phyloP scores from a whole-genome alignment of 2,113 vertebrate genomes.

The Pelodiscus sinensis region DNA sequence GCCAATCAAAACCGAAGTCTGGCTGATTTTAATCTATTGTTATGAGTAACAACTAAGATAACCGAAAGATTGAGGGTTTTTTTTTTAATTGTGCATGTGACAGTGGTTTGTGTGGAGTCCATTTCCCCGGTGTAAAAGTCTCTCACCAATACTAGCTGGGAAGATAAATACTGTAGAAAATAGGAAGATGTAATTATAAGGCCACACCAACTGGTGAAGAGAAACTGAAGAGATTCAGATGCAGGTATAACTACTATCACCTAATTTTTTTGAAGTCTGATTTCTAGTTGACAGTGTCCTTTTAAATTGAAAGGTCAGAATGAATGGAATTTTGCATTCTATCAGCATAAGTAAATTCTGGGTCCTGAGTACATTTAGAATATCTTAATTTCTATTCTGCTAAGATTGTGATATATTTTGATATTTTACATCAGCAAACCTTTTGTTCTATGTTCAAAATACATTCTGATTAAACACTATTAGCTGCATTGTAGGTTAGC shows the following conservation, averaged over 20 bases:
- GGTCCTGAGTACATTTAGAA: slow-evolving; percentile 11
- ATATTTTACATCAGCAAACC: background rate
- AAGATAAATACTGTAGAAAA: slow-evolving; percentile 4
- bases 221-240: background rate
- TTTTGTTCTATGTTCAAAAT: background rate
- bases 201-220: background rate
- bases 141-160: background rate
- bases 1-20: background rate
- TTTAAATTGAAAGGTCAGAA: background rate
- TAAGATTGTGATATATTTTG: background rate
- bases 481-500: slow-evolving; percentile 3
- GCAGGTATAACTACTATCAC: background rate
- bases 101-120: background rate
- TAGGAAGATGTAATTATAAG: background rate
- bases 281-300: background rate
- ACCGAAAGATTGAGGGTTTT: background rate
- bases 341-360: background rate
- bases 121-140: background rate
- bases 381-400: background rate
- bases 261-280: background rate
- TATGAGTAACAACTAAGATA: background rate
- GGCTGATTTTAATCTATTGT: background rate
- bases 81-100: background rate
- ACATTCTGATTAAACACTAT: slow-evolving; percentile 14
- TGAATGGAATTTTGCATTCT: background rate